Evolutionary conservation across 1,140 invertebrate genomes (phyloP).

Genomic region (Zaprionus africanus): DNA sequence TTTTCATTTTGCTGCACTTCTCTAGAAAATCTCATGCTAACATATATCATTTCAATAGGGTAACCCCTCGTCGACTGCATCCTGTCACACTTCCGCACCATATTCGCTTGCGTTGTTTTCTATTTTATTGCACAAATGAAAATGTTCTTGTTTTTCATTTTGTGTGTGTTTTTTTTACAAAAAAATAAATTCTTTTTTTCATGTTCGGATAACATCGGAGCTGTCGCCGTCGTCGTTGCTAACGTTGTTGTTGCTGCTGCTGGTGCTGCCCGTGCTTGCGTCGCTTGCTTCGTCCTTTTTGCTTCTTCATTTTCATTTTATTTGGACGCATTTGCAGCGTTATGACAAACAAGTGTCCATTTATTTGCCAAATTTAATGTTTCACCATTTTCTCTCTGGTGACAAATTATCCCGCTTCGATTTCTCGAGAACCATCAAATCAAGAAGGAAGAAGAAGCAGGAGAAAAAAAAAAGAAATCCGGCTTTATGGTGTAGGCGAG

Average conservation of each 20-base stretch:
- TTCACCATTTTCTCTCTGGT: slow-evolving; percentile 74
- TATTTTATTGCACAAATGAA: slow-evolving; percentile 81
- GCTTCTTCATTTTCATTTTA: slow-evolving; percentile 64
- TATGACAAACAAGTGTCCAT: slow-evolving; percentile 83
- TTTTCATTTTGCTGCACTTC: neutral
- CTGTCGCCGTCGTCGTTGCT: slow-evolving; percentile 27
- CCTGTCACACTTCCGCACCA: slow-evolving; percentile 10
- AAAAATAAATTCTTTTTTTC: slow-evolving; percentile 37
- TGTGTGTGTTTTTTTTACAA: slow-evolving; percentile 67
- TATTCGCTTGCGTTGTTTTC: slow-evolving; percentile 68
- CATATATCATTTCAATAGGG: neutral
- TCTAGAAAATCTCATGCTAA: neutral
- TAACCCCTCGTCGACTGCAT: neutral
- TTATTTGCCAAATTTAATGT: slow-evolving; percentile 83
- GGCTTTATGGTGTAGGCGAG: neutral
- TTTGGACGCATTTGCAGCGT: slow-evolving; percentile 80
- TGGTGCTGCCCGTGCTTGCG: slow-evolving; percentile 26
- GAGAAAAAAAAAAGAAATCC: neutral
- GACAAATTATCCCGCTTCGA: slow-evolving; percentile 82
- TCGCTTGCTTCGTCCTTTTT: slow-evolving; percentile 42
- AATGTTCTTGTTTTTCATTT: slow-evolving; percentile 82
- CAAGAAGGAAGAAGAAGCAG: slow-evolving; percentile 1
- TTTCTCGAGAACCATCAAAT: slow-evolving; percentile 66
- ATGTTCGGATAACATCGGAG: slow-evolving; percentile 69
- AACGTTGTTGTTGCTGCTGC: slow-evolving; percentile 15